These are phyloP conservation scores for Euwallacea fornicatus DNA, from an alignment of 1,140 invertebrate species.

Conservation along the genomic window DNA sequence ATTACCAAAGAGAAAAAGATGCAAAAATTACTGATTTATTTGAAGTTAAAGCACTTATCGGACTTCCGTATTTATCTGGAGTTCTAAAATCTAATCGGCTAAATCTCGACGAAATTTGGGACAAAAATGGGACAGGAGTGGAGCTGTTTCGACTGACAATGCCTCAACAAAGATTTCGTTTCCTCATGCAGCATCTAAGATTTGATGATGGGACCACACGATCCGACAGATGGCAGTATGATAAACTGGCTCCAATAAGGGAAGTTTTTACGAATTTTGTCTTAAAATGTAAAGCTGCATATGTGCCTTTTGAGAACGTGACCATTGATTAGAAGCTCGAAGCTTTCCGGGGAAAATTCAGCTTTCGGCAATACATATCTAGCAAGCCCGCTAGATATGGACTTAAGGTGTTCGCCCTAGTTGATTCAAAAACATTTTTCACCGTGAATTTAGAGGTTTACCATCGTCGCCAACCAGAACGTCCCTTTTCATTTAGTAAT, in stretches of 20 bases:
- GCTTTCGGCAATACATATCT: neutral
- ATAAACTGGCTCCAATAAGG: conserved; percentile 50
- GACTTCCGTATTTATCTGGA: neutral
- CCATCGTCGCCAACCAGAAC: neutral
- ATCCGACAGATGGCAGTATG: conserved; percentile 43
- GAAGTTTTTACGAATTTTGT: conserved; percentile 48
- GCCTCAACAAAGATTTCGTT: neutral
- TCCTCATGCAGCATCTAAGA: conserved; percentile 31
- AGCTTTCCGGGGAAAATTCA: conserved; percentile 2
- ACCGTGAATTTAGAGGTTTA: conserved; percentile 7
- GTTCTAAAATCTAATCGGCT: neutral
- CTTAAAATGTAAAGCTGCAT: conserved; percentile 40
- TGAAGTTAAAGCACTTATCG: conserved; percentile 12
- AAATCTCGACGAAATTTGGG: neutral
- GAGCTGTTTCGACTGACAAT: conserved; percentile 10
- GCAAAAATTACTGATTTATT: too few relatives aligned
- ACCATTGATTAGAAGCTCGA: conserved; percentile 2
- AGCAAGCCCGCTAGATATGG: conserved; percentile 8
- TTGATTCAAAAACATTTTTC: conserved; percentile 1
- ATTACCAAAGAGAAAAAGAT: too few relatives aligned
- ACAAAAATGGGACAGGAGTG: neutral
- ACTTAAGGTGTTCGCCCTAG: conserved; percentile 12
- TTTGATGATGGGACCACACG: conserved; percentile 46
- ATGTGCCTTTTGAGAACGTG: neutral
- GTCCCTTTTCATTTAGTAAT: neutral